phyloP scores from a whole-genome alignment of 2,797 vertebrate species.

The Naso thynnoides region DNA sequence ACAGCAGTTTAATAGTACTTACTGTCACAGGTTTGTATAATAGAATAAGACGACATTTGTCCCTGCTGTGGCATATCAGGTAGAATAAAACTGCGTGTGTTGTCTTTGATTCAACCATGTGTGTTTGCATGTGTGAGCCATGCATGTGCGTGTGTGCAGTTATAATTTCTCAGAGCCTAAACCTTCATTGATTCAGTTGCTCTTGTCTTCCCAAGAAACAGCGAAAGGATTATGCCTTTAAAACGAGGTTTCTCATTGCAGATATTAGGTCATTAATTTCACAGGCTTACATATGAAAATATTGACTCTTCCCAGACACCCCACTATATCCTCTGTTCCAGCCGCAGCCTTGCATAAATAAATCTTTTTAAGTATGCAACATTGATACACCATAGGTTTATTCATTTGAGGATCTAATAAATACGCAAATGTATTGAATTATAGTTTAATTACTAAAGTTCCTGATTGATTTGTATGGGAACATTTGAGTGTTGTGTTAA shows the following conservation, averaged over 20 bases:
- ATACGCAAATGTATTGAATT: constrained; percentile 79
- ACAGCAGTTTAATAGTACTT: constrained; percentile 32
- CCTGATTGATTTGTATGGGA: constrained; percentile 71
- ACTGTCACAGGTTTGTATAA: constrained; percentile 25
- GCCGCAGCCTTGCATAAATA: constrained; percentile 76
- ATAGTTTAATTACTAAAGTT: constrained; percentile 74
- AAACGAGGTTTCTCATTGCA: constrained; percentile 83
- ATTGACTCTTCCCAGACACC: constrained; percentile 86
- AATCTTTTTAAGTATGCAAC: constrained; percentile 70
- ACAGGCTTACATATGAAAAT: constrained; percentile 86
- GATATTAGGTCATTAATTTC: constrained; percentile 87
- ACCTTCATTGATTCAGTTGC: constrained; percentile 80
- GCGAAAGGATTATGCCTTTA: constrained; percentile 81
- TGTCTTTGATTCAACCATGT: constrained; percentile 1
- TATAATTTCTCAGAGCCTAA: constrained; percentile 78
- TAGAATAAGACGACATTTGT: constrained; percentile 13
- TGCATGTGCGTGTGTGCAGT: constrained; percentile 48
- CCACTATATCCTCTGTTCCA: constrained; percentile 71
- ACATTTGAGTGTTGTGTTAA: constrained; percentile 3
- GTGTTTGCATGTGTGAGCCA: constrained; percentile 19
- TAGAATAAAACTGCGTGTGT: constrained; percentile 14
- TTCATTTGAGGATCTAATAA: constrained; percentile 76
- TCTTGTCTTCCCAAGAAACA: constrained; percentile 75
- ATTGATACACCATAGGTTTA: constrained; percentile 81
- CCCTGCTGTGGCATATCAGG: not conserved